phyloP scores from a whole-genome alignment of 2,113 vertebrate genomes.

The Tupaia tana region DNA sequence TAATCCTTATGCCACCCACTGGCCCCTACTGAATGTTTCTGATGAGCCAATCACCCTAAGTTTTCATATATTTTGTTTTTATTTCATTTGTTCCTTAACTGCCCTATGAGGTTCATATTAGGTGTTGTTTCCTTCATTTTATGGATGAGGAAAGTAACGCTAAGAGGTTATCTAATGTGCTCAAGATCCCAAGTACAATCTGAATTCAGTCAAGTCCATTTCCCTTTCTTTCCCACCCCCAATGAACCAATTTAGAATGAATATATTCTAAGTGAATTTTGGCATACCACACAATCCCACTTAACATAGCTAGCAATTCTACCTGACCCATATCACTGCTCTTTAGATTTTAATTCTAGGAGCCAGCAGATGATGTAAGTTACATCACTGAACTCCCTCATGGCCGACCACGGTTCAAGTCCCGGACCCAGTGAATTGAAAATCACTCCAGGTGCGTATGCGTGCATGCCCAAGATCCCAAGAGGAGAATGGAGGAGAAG shows the following conservation, averaged over 20 bases:
- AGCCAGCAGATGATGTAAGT: no score
- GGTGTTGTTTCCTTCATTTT: background rate
- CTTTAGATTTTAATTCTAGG: constrained; percentile 27
- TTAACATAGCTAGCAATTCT: constrained; percentile 33
- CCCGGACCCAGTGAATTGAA: no score
- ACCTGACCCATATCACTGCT: background rate
- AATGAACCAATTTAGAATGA: constrained; percentile 36
- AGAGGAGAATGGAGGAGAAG: no score
- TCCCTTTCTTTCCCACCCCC: background rate
- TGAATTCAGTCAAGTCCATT: constrained; percentile 24
- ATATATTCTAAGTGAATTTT: constrained; percentile 51
- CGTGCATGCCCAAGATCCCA: no score
- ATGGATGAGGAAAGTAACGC: background rate
- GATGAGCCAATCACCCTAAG: background rate
- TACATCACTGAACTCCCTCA: no score
- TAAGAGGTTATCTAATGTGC: constrained; percentile 25
- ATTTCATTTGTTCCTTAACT: constrained; percentile 1
- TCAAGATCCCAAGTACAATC: background rate
- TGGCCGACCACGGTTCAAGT: no score
- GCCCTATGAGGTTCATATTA: background rate
- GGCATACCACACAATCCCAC: background rate
- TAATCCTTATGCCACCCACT: no score
- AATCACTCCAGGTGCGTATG: no score
- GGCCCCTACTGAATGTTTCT: constrained; percentile 7
- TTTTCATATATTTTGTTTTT: constrained; percentile 37